Evolutionary conservation across 2,888 invertebrate species (phyloP), one percentile per base, ranked within the genome.

Genomic region (Torymus texanus): DNA sequence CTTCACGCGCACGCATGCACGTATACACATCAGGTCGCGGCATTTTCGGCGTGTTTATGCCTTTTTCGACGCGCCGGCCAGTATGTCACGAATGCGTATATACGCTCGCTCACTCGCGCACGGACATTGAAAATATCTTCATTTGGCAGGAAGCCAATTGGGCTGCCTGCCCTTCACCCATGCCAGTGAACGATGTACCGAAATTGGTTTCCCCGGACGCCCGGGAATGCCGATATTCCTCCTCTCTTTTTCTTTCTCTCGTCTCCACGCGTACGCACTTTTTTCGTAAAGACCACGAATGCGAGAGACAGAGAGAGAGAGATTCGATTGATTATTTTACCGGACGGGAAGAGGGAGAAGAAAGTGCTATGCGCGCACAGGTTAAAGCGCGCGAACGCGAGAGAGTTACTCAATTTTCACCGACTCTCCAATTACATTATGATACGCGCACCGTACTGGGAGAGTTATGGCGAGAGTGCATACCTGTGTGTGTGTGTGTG

Each of bases 111-210:
- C 11, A 2, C 63, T 55, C 63, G 14, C 51, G 2, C 63, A 82
- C 84, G 87, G 86, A 87, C 88, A 87, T 88, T 87, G 88, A 87
- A 87, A 87, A 87, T 87, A 86, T 87, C 86, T 86, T 87, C 84
- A 86, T 87, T 88, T 89, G 89, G 90, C 88, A 14, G n/a, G 10
- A 63, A 59, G 85, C 89, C 90, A 90, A 89, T 88, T 88, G 89
- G 88, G 87, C 86, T 85, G 41, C 82, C 83, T 88, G 89, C 88
- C 88, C 88, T 88, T 90, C 88, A 87, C 85, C 87, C 85, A 87
- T 87, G 88, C 88, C 88, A 88, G 85, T 88, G 86, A 87, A 87
- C 87, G 86, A 84, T 88, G 87, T 86, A 87, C 78, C 86, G 84
- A 87, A 88, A 87, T 88, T 87, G 88, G 85, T 87, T 87, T 85